These are phyloP conservation scores for Excalfactoria chinensis DNA, from an alignment of 2,113 vertebrate species.

Conservation along the genomic window DNA sequence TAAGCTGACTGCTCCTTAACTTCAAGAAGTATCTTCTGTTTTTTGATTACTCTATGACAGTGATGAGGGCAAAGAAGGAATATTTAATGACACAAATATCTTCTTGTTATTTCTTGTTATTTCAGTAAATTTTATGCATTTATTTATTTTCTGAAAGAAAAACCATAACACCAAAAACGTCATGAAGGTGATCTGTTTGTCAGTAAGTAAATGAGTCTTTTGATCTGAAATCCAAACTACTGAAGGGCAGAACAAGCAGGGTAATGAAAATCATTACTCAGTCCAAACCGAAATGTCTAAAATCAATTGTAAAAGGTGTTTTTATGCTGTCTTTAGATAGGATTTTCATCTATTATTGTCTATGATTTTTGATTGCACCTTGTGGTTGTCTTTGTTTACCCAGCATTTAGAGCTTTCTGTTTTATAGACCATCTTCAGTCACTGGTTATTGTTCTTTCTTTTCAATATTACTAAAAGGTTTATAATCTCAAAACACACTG, in stretches of 20 bases:
- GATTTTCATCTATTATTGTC: not conserved
- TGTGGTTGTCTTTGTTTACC: not conserved
- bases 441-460: not conserved
- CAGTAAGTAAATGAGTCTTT: not conserved
- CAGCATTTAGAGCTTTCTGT: not conserved
- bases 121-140: not conserved
- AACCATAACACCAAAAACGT: not conserved
- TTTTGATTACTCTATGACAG: not conserved
- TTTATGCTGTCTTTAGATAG: not conserved
- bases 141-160: not conserved
- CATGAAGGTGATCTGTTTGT: not conserved
- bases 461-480: not conserved
- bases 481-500: not conserved
- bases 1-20: not conserved
- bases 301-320: not conserved
- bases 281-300: not conserved
- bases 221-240: not conserved
- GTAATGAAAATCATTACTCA: not conserved
- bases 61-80: not conserved
- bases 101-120: not conserved
- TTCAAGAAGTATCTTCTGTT: not conserved
- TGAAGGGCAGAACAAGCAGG: not conserved
- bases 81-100: not conserved
- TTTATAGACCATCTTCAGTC: not conserved
- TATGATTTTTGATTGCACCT: not conserved